These are phyloP conservation scores for Zele albiditarsus DNA, from an alignment of 2,888 invertebrate genomes.

Conservation along the genomic window DNA sequence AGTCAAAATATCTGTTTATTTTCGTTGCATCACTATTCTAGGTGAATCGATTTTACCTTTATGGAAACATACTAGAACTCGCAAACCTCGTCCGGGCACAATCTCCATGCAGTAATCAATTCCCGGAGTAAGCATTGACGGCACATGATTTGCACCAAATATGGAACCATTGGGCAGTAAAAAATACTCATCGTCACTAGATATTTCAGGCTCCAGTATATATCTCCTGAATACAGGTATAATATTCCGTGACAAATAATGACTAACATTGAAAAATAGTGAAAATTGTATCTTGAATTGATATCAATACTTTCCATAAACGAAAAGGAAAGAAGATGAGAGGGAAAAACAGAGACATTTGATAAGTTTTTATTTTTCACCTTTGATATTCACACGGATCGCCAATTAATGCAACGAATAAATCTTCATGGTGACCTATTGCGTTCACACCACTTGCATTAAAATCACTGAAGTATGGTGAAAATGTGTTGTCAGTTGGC, in stretches of 20 bases:
- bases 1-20: not conserved
- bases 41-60: constrained; percentile 55
- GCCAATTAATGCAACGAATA: constrained; percentile 76
- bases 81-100: constrained; percentile 74
- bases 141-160: constrained; percentile 74
- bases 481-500: constrained; percentile 67
- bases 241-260: not conserved
- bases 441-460: constrained; percentile 74
- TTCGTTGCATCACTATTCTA: not conserved
- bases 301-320: not conserved
- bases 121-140: constrained; percentile 73
- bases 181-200: constrained; percentile 75
- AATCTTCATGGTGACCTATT: constrained; percentile 70
- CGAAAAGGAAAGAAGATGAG: too few species aligned
- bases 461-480: constrained; percentile 75
- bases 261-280: not conserved
- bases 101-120: constrained; percentile 78
- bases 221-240: constrained; percentile 69
- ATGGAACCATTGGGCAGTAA: constrained; percentile 77
- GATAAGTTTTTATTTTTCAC: constrained; percentile 60
- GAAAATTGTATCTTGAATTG: not conserved
- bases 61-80: constrained; percentile 75
- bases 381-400: constrained; percentile 76
- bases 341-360: too few species aligned
- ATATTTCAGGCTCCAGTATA: constrained; percentile 74